Conservation (phyloP, 2,888 invertebrate genomes). For the Mythimna ferrago region DNA sequence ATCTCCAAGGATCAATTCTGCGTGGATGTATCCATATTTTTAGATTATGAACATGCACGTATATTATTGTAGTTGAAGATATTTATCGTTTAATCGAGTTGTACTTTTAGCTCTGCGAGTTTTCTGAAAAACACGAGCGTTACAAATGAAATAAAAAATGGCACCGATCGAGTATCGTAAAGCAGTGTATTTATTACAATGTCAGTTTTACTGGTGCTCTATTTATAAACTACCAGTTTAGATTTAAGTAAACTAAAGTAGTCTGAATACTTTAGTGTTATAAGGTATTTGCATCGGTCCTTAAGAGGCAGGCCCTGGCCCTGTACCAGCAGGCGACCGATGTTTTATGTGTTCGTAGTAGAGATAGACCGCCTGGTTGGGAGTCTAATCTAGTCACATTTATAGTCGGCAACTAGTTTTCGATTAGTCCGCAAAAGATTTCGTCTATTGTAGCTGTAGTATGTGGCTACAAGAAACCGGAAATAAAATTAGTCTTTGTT, state of each 20-base stretch:
- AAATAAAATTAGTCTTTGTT: neutral
- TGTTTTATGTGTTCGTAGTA: constrained; percentile 62
- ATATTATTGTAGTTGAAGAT: constrained; percentile 45
- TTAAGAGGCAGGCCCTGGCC: constrained; percentile 50
- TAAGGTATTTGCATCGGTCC: constrained; percentile 58
- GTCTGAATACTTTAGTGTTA: constrained; percentile 68
- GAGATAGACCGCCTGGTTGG: neutral
- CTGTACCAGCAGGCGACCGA: constrained; percentile 60
- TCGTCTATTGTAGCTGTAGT: neutral
- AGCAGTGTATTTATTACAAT: constrained; percentile 65
- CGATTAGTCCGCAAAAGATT: neutral
- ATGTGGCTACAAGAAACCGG: neutral
- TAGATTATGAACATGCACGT: constrained; percentile 35
- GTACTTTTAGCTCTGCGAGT: constrained; percentile 26
- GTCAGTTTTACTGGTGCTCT: constrained; percentile 71
- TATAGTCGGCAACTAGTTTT: neutral
- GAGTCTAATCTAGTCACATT: neutral
- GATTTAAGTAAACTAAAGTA: constrained; percentile 69
- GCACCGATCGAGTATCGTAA: constrained; percentile 60
- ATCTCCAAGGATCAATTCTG: constrained; percentile 70
- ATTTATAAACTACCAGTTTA: constrained; percentile 73
- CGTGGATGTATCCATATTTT: constrained; percentile 62
- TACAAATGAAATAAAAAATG: constrained; percentile 59
- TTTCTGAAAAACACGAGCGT: constrained; percentile 39
- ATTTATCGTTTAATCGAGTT: constrained; percentile 44